Base-by-base conservation (phyloP, 1,140 invertebrate species). In the Lamellibrachia luymesi region DNA sequence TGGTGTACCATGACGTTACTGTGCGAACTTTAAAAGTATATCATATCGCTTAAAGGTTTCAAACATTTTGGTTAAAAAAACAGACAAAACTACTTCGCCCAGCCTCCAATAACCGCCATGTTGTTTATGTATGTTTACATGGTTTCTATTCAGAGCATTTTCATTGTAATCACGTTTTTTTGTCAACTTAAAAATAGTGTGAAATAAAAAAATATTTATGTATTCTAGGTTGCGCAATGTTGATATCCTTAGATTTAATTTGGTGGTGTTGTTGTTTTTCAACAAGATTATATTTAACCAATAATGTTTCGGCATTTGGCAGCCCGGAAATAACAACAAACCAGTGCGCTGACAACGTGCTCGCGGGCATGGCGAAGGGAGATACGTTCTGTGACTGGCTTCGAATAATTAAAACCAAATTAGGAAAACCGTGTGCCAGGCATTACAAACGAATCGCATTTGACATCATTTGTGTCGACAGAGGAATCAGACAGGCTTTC, bases 321-420 rank as follows among this genome's bases (percentile, higher is more conserved):
- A 80, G 64, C 64, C 64, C 64, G 64, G 64, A 80, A 80, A 80
- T 80, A 80, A 80, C 52, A 56, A 56, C 64, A 80, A 80, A 80
- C 64, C 64, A 22, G 64, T 80, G 64, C 64, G 64, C 64, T 80
- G 13, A 80, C 7, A 80, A 80, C 64, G 64, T 80, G 2, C 13
- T 38, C 38, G 25, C 25, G 64, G 64, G 13, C 64, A 22, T 80
- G 64, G 6, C 13, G 4, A 80, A 80, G 8, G 64, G 4, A 80
- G 64, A 22, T 0, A 2, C 25, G 4, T 80, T 80, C 25, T 80
- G 1, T 80, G 64, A 22, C 17, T 80, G 64, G 64, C 64, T 8
- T 8, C 64, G 13, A 80, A 22, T 80, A 17, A 17, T 80, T 17
- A 80, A 80, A 80, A 22, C 64, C 7, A 22, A 22, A 22, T 80